phyloP scores from a whole-genome alignment of 2,888 invertebrate genomes.

The Standfussiana lucernea region DNA sequence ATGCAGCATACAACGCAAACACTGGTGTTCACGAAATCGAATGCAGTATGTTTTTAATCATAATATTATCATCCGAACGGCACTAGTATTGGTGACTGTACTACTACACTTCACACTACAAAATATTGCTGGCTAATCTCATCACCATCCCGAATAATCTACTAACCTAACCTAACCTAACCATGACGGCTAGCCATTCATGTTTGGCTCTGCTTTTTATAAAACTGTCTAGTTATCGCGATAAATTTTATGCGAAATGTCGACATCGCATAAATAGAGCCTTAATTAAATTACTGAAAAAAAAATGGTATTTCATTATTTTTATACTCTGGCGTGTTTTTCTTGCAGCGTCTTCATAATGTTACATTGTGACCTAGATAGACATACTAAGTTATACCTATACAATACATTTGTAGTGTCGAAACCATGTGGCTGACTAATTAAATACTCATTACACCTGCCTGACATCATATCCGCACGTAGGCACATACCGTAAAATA shows the following conservation, averaged over 20 bases:
- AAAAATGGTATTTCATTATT: slow-evolving; percentile 9
- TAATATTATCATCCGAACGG: background rate
- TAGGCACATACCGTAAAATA: background rate
- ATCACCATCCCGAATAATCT: background rate
- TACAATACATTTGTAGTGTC: background rate
- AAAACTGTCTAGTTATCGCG: background rate
- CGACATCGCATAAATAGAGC: background rate
- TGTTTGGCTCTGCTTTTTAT: background rate
- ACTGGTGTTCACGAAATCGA: background rate
- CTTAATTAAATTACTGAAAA: slow-evolving; percentile 2
- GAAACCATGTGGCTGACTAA: slow-evolving; percentile 12
- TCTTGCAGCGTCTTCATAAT: slow-evolving; percentile 15
- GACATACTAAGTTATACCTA: background rate
- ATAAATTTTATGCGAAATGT: slow-evolving; percentile 5
- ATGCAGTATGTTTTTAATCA: background rate
- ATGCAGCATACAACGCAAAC: background rate
- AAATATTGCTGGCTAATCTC: background rate
- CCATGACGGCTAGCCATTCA: background rate
- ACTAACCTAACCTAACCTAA: background rate
- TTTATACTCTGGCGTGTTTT: slow-evolving; percentile 13
- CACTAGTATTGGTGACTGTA: background rate
- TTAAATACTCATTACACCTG: slow-evolving; percentile 27
- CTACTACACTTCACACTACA: background rate
- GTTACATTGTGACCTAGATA: slow-evolving; percentile 23
- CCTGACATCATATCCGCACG: slow-evolving; percentile 3